phyloP scores from a whole-genome alignment of 2,888 invertebrate species.

The Zaprionus lineosus region DNA sequence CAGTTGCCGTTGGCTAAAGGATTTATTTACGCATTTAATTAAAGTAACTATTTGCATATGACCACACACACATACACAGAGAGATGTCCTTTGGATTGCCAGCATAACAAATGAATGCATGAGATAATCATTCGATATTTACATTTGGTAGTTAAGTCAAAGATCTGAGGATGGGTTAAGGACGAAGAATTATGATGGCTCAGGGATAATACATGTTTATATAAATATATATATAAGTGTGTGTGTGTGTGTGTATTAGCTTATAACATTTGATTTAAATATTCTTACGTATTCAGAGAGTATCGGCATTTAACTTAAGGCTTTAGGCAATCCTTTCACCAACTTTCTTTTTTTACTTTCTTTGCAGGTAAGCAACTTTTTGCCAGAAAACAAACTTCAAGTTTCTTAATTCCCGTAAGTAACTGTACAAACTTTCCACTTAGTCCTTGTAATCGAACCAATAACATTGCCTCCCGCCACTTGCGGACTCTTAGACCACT shows the following conservation, averaged over 20 bases:
- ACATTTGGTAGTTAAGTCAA: too few relatives aligned
- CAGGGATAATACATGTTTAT: too few relatives aligned
- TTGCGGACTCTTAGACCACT: constrained; percentile 14
- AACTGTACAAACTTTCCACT: neutral
- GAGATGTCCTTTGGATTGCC: too few relatives aligned
- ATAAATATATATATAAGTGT: too few relatives aligned
- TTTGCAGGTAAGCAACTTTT: constrained; percentile 40
- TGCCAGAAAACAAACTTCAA: neutral
- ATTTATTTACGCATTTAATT: constrained; percentile 71
- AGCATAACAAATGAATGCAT: too few relatives aligned
- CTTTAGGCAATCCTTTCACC: too few relatives aligned
- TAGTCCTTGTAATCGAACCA: constrained; percentile 16
- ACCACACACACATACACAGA: constrained; percentile 8
- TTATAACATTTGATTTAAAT: too few relatives aligned
- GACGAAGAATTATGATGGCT: too few relatives aligned
- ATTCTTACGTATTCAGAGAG: too few relatives aligned
- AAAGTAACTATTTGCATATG: constrained; percentile 61
- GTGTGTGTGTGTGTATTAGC: too few relatives aligned
- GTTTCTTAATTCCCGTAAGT: constrained; percentile 19
- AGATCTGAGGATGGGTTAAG: too few relatives aligned
- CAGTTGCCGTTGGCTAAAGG: constrained; percentile 21
- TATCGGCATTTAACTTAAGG: neutral
- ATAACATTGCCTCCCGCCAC: constrained; percentile 9
- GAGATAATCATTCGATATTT: too few relatives aligned
- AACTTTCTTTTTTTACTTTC: neutral